These are phyloP conservation scores for Drosophila infuscata DNA, from an alignment of 2,888 invertebrate species.

Conservation along the genomic window DNA sequence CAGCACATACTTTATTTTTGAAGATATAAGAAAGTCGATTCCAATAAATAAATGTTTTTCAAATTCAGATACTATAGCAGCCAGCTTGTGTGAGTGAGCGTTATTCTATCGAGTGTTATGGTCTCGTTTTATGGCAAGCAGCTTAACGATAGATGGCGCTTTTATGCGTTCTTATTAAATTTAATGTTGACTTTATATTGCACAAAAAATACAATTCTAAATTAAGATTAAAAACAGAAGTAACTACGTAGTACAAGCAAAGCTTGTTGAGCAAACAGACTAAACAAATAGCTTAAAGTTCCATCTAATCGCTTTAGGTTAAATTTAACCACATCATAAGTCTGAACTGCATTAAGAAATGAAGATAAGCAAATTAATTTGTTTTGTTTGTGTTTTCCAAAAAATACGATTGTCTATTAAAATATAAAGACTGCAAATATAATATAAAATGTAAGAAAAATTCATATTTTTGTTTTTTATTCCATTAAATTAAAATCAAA, in stretches of 20 bases:
- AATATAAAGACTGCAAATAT: not conserved
- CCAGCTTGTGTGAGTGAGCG: constrained; percentile 12
- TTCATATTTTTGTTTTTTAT: too few species aligned
- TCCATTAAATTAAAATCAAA: too few species aligned
- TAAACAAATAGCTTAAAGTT: not conserved
- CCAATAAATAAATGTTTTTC: not conserved
- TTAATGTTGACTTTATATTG: not conserved
- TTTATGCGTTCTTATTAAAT: not conserved
- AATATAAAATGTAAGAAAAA: not conserved
- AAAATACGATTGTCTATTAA: not conserved
- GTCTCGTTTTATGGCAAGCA: not conserved
- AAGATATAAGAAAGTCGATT: not conserved
- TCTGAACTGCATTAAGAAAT: not conserved
- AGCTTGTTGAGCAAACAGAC: not conserved
- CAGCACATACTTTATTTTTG: constrained; percentile 13
- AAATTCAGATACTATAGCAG: constrained; percentile 6
- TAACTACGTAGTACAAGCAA: not conserved
- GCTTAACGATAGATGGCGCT: not conserved
- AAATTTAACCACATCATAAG: not conserved
- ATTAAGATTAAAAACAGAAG: not conserved
- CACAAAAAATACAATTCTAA: not conserved
- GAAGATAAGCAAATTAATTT: not conserved
- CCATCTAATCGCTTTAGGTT: not conserved
- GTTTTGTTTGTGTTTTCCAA: not conserved
- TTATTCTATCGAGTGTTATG: not conserved